Evolutionary conservation across 2,888 invertebrate species (phyloP).

Genomic region (Nesidiocoris tenuis): DNA sequence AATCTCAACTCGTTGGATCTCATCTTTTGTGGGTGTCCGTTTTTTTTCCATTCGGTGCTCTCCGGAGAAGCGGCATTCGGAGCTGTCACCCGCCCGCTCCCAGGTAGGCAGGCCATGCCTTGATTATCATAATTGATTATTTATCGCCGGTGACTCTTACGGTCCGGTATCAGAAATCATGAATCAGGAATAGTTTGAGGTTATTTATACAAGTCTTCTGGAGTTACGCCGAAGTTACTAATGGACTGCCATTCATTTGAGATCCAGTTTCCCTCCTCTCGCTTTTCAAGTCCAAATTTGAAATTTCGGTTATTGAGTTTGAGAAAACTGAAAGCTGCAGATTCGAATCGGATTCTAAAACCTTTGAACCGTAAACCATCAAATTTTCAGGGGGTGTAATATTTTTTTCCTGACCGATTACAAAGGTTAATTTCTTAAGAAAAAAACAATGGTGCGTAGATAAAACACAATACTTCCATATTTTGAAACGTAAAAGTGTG

Average conservation of each 20-base stretch:
- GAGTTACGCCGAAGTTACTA: slow-evolving; percentile 37
- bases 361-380: too few relatives aligned
- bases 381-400: too few relatives aligned
- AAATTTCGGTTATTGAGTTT: neutral
- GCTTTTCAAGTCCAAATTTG: neutral
- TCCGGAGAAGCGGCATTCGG: slow-evolving; percentile 20
- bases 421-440: neutral
- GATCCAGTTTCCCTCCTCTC: slow-evolving; percentile 11
- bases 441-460: too few relatives aligned
- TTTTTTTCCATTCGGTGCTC: slow-evolving; percentile 22
- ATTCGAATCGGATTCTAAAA: too few relatives aligned
- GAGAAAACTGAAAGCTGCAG: too few relatives aligned
- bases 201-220: slow-evolving; percentile 42
- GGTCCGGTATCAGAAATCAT: slow-evolving; percentile 15
- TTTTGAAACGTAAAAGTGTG: too few relatives aligned
- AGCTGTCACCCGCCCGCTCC: slow-evolving; percentile 34
- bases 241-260: neutral
- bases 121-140: slow-evolving; percentile 44
- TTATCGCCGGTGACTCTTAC: slow-evolving; percentile 36
- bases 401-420: neutral
- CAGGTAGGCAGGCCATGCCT: slow-evolving; percentile 28
- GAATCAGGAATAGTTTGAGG: slow-evolving; percentile 36
- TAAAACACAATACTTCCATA: too few relatives aligned
- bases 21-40: slow-evolving; percentile 6
- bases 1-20: slow-evolving; percentile 11